Conservation (phyloP, 1,140 invertebrate species). For the Limonius californicus region DNA sequence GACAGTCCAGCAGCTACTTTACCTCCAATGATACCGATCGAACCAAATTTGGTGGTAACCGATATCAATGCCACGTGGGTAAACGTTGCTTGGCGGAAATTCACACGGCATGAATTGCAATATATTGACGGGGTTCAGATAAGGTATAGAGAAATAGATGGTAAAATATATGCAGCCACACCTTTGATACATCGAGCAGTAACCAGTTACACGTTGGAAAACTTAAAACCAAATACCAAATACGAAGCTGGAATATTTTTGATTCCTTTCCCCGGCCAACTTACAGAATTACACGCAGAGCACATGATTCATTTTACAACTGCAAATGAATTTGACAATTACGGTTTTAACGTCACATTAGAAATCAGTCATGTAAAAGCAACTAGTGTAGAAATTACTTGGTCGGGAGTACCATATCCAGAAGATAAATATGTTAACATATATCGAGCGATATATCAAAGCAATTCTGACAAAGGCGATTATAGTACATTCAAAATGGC, state of each 20-base stretch:
- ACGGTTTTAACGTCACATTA: slow-evolving; percentile 74
- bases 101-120: slow-evolving; percentile 72
- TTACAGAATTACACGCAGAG: slow-evolving; percentile 66
- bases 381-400: slow-evolving; percentile 70
- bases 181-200: slow-evolving; percentile 73
- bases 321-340: slow-evolving; percentile 51
- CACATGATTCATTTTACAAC: slow-evolving; percentile 64
- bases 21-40: slow-evolving; percentile 62
- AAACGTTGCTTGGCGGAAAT: slow-evolving; percentile 76
- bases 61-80: slow-evolving; percentile 75
- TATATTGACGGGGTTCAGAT: slow-evolving; percentile 70
- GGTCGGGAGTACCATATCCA: slow-evolving; percentile 79
- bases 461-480: slow-evolving; percentile 69
- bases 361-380: slow-evolving; percentile 71
- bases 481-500: slow-evolving; percentile 80
- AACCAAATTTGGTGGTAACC: slow-evolving; percentile 67
- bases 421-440: slow-evolving; percentile 90
- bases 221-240: slow-evolving; percentile 64
- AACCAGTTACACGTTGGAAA: slow-evolving; percentile 66
- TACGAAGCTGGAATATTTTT: slow-evolving; percentile 77
- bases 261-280: slow-evolving; percentile 70
- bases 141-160: slow-evolving; percentile 66
- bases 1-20: slow-evolving; percentile 47
- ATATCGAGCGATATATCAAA: slow-evolving; percentile 79
- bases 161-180: slow-evolving; percentile 69